These are phyloP conservation scores for Notocelia uddmanniana DNA, from an alignment of 2,888 invertebrate species.

Conservation along the genomic window DNA sequence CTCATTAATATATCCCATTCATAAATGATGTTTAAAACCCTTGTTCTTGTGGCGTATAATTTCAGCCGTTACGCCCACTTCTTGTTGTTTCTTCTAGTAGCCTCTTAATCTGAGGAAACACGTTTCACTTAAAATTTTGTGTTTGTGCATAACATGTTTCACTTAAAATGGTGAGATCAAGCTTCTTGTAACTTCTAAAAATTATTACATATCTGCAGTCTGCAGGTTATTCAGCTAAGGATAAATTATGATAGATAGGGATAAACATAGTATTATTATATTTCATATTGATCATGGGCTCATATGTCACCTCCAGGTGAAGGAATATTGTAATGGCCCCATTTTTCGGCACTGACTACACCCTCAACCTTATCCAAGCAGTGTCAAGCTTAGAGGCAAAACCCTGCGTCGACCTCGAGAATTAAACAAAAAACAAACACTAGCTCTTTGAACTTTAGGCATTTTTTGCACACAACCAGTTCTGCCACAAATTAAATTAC, in stretches of 20 bases:
- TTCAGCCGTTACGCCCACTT: neutral
- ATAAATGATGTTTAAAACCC: neutral
- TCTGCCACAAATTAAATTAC: conserved; percentile 63
- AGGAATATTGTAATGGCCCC: neutral
- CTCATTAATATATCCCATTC: conserved; percentile 18
- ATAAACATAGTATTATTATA: neutral
- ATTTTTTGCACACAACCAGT: conserved; percentile 67
- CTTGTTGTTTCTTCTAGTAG: neutral
- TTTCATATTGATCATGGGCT: neutral
- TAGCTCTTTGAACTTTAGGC: conserved; percentile 71
- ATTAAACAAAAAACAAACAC: conserved; percentile 69
- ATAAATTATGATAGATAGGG: neutral
- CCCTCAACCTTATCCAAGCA: conserved; percentile 54
- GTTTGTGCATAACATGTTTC: neutral
- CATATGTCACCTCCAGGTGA: neutral
- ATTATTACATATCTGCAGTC: neutral
- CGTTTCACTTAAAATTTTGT: too few species aligned
- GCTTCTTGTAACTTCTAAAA: neutral
- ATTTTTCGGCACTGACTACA: conserved; percentile 49
- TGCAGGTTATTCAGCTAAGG: neutral
- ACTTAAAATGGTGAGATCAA: neutral
- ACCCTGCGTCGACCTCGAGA: conserved; percentile 69
- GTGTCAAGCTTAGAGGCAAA: conserved; percentile 57
- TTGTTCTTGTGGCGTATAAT: too few species aligned
- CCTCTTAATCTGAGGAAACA: neutral